phyloP scores from a whole-genome alignment of 2,797 vertebrate species.

The Anisognathus igniventris region DNA sequence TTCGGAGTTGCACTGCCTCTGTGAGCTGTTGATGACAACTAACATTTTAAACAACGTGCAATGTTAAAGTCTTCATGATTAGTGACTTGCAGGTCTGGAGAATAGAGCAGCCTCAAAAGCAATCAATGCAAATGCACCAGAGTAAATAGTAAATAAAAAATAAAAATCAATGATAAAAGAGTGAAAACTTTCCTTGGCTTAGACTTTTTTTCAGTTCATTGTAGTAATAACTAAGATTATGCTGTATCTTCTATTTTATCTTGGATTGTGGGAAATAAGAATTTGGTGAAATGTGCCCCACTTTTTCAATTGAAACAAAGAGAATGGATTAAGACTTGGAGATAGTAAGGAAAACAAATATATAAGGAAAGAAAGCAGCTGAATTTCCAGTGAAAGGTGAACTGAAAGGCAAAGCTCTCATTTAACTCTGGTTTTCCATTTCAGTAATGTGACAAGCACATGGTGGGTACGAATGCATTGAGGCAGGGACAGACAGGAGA shows the following conservation, averaged over 20 bases:
- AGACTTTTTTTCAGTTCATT: neutral
- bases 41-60: neutral
- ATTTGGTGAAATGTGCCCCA: neutral
- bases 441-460: neutral
- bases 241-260: neutral
- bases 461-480: accelerated
- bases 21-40: neutral
- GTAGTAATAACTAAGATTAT: neutral
- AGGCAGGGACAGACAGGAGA: neutral
- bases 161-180: neutral
- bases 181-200: neutral
- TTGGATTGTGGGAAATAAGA: neutral
- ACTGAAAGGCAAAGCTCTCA: neutral
- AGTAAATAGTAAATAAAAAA: neutral
- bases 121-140: neutral
- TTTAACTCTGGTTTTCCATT: neutral
- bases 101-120: neutral
- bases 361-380: accelerated
- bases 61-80: neutral
- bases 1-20: neutral
- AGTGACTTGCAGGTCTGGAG: neutral
- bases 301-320: neutral
- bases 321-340: neutral
- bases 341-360: neutral
- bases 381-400: neutral